Percentiles rank a stretch among this genome's conserved stretches.
Conservation (phyloP, 2,797 vertebrate genomes). For the Gadopsis bispinosus region DNA sequence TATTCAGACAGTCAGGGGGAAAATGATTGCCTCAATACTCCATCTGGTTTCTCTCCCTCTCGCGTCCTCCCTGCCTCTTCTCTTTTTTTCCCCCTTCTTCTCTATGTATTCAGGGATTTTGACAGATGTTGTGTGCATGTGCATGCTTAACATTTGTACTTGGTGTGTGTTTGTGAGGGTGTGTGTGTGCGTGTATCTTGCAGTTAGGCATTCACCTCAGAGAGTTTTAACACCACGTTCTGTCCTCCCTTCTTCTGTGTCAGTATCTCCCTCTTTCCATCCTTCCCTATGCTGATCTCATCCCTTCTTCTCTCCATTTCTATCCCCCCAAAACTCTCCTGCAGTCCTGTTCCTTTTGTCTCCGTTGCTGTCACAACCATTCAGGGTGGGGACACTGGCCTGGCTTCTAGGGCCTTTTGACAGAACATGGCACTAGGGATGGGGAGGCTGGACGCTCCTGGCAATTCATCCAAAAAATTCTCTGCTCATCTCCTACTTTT, state of each 20-base stretch:
- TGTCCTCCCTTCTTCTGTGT: slow-evolving; percentile 48
- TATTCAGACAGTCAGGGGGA: slow-evolving; percentile 78
- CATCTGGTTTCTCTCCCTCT: slow-evolving; percentile 56
- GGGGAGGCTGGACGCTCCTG: slow-evolving; percentile 44
- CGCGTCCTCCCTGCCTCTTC: slow-evolving; percentile 18
- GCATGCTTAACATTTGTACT: slow-evolving; percentile 17
- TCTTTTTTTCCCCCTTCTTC: slow-evolving; percentile 9
- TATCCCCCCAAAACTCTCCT: slow-evolving; percentile 25
- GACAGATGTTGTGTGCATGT: slow-evolving; percentile 45
- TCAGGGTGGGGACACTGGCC: slow-evolving; percentile 65
- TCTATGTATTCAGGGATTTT: slow-evolving; percentile 44
- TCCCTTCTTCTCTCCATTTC: slow-evolving; percentile 16
- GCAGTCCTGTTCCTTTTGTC: slow-evolving; percentile 64
- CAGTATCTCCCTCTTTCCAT: slow-evolving; percentile 34
- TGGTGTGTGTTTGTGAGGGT: background rate
- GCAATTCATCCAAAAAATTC: slow-evolving; percentile 49
- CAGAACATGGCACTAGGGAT: slow-evolving; percentile 65
- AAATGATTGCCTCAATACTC: slow-evolving; percentile 75
- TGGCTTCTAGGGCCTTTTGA: slow-evolving; percentile 64
- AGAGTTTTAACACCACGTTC: slow-evolving; percentile 47
- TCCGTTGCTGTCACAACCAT: slow-evolving; percentile 71
- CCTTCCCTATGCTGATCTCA: slow-evolving; percentile 10
- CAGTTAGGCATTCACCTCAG: slow-evolving; percentile 37
- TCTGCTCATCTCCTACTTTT: slow-evolving; percentile 29
- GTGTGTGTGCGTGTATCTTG: slow-evolving; percentile 3